These are phyloP conservation scores for Rhea americana DNA, from an alignment of 2,113 vertebrate species.

Conservation along the genomic window DNA sequence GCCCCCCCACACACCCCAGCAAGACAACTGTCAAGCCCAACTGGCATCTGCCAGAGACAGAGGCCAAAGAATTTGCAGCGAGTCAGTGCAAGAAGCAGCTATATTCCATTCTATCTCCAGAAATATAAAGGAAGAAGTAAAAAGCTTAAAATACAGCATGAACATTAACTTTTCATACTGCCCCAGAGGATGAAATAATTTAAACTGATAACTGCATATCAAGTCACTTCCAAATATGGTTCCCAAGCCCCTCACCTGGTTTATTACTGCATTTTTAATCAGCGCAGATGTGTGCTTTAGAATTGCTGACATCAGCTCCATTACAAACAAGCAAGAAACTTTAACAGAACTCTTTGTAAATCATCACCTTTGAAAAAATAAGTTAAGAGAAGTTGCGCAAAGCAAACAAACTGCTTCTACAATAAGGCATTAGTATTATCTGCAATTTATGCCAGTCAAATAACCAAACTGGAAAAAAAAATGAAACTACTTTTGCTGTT, in stretches of 20 bases:
- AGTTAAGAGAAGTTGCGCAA: slow-evolving; percentile 17
- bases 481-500: not conserved
- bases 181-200: not conserved
- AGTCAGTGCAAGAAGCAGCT: not conserved
- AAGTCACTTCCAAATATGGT: not conserved
- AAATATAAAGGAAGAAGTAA: not conserved
- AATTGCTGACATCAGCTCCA: not conserved
- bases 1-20: not conserved
- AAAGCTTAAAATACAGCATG: not conserved
- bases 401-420: not conserved
- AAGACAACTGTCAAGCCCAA: not conserved
- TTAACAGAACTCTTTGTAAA: slow-evolving; percentile 27
- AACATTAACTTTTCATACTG: not conserved
- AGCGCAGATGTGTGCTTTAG: not conserved
- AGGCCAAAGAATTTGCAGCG: not conserved
- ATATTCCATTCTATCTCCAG: not conserved
- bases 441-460: not conserved
- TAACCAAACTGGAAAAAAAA: not conserved
- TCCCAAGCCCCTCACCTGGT: not conserved
- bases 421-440: not conserved
- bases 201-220: not conserved
- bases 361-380: not conserved
- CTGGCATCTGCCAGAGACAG: not conserved
- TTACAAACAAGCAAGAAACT: not conserved
- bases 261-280: not conserved